Conservation (phyloP, 2,888 invertebrate species). For the Ichneumoninae sp. region DNA sequence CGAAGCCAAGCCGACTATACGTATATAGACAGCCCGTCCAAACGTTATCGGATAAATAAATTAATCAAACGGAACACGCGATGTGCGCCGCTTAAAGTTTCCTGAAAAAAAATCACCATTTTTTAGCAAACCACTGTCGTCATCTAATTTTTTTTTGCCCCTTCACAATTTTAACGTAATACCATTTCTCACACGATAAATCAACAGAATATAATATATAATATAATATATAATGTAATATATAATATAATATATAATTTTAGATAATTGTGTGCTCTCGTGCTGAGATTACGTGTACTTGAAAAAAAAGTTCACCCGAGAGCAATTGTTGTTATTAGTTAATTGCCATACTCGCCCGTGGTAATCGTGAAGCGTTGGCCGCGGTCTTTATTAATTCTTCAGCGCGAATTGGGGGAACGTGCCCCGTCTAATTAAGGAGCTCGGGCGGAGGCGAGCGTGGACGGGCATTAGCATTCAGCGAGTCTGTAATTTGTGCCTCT, state of each 20-base stretch:
- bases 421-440: constrained; percentile 81
- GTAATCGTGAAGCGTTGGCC: constrained; percentile 14
- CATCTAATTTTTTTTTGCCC: neutral
- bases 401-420: constrained; percentile 77
- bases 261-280: neutral
- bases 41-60: constrained; percentile 59
- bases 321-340: constrained; percentile 57
- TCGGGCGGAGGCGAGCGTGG: constrained; percentile 80
- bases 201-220: neutral
- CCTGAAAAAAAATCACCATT: neutral
- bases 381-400: constrained; percentile 76
- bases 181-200: neutral
- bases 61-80: constrained; percentile 54
- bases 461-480: constrained; percentile 83
- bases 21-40: neutral
- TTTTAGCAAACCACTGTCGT: too few species aligned
- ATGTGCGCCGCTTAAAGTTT: constrained; percentile 1
- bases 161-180: neutral
- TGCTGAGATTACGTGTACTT: neutral
- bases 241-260: neutral
- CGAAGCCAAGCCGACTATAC: constrained; percentile 50
- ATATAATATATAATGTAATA: neutral
- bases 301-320: constrained; percentile 34
- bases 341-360: constrained; percentile 54
- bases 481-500: constrained; percentile 84